Evolutionary conservation across 2,113 vertebrate genomes (phyloP), one percentile per base, ranked within the genome.

Genomic region (Leptocoma aspasia): DNA sequence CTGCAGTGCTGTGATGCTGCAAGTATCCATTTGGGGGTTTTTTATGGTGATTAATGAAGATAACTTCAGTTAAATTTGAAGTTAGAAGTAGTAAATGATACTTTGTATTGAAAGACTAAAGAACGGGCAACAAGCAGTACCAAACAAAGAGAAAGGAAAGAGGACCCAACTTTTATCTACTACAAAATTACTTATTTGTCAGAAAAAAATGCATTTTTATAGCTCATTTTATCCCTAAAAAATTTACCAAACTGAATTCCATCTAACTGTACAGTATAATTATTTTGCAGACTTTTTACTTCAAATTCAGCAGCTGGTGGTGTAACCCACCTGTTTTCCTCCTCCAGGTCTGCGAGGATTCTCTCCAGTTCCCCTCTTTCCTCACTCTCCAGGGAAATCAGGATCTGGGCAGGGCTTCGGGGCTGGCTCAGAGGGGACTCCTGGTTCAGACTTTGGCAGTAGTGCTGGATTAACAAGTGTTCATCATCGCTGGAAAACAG

Each of bases 371-470:
- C 99, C 68, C 99, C 99, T 97, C 99, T 99, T 97, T 99, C 99
- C 98, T 99, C 99, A 77, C 98, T 99, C 97, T 99, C 99, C 98
- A 99, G 98, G 97, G 99, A 99, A 98, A 99, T 99, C 92, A 99
- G 98, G 97, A 99, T 99, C 98, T 99, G 99, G 97, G 99, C 99
- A 90, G 99, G 99, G 95, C 98, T 98, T 90, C 98, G 96, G 64
- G 98, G 98, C 96, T 98, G 98, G 98, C 99, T 99, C 97, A 99
- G 98, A 68, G 99, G 99, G 94, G 99, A 99, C 97, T 99, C 99
- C 98, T 99, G 99, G 98, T 99, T 99, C 98, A 99, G 98, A 97
- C 99, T 99, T 98, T 99, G 99, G 98, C 99, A 99, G 99, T 99
- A 99, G 98, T 99, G 99, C 98, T 99, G 99, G 98, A 99, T 99